Evolutionary conservation across 2,113 vertebrate species (phyloP), one percentile per base, ranked within the genome.

Genomic region (Oreochromis niloticus): DNA sequence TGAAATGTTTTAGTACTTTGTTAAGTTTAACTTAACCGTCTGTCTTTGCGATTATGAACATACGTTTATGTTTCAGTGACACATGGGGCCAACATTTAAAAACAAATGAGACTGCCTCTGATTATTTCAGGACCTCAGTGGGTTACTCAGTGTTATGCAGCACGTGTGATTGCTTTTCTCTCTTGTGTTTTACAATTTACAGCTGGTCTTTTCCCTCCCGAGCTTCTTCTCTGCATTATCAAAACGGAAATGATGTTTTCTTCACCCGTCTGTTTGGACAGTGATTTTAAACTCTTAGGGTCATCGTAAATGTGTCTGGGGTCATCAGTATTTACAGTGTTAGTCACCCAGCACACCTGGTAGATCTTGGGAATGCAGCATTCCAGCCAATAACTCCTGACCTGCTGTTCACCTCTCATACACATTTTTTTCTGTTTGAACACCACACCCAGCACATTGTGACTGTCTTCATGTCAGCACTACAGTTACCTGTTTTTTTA

Each of bases 341-440:
- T 36, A 46, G 52, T 89, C 86, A 83, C 3, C 12, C 36, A 10
- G 79, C 82, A 91, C 94, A 94, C 94, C 94, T 94, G 94, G 93
- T 87, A 61, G 48, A 89, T 59, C 86, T 89, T 22, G 52, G 82
- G 86, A 89, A 91, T 6, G 41, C 80, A 43, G 50, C 89, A 94
- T 96, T 93, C 91, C 89, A 86, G 34, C n/a, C 61, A 4, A 32
- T 84, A 92, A 90, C 82, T 91, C 85, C 55, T 91, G 85, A 95
- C 89, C 85, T 80, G 30, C 30, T 30, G 14, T 80, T 92, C 63
- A 87, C 82, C 88, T 88, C 75, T 34, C 27, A 71, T 68, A 88
- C 88, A 91, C 83, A 48, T 85, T 82, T 87, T 88, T 52, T 81
- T 54, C 56, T 81, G 56, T 27, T 54, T 34, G 34, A 71, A 81